Evolutionary conservation across 2,797 vertebrate genomes (phyloP).

Genomic region (Apodemus agrarius): DNA sequence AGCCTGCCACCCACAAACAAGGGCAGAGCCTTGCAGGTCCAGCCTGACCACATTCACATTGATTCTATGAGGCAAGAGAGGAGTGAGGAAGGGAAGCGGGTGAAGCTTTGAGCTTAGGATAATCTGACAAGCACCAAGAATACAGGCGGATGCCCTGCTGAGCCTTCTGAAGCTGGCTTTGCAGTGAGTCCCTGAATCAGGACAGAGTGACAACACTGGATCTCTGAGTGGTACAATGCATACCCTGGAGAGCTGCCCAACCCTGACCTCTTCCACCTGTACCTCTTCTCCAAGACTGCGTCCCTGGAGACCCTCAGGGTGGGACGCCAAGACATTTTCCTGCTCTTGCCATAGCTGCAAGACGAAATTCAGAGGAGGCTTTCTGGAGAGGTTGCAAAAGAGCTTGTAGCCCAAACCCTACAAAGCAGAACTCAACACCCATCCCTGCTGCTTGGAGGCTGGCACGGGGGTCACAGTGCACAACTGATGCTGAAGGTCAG

Average conservation of each 20-base stretch:
- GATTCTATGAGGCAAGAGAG: slow-evolving; percentile 21
- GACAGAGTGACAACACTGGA: background rate
- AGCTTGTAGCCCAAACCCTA: background rate
- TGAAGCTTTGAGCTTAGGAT: background rate
- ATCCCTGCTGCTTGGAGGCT: background rate
- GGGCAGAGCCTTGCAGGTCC: background rate
- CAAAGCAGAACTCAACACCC: background rate
- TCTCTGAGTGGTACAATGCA: background rate
- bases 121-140: background rate
- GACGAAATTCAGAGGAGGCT: background rate
- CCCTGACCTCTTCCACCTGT: background rate
- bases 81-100: background rate
- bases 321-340: background rate
- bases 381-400: background rate
- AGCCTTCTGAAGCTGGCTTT: background rate
- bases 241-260: background rate
- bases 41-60: slow-evolving; percentile 2
- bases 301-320: background rate
- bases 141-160: background rate
- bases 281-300: background rate
- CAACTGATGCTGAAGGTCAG: background rate
- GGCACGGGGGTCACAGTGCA: background rate
- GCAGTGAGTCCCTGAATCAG: background rate
- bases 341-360: background rate
- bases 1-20: slow-evolving; percentile 32